phyloP scores from a whole-genome alignment of 2,888 invertebrate species.

The Cerceris rybyensis region DNA sequence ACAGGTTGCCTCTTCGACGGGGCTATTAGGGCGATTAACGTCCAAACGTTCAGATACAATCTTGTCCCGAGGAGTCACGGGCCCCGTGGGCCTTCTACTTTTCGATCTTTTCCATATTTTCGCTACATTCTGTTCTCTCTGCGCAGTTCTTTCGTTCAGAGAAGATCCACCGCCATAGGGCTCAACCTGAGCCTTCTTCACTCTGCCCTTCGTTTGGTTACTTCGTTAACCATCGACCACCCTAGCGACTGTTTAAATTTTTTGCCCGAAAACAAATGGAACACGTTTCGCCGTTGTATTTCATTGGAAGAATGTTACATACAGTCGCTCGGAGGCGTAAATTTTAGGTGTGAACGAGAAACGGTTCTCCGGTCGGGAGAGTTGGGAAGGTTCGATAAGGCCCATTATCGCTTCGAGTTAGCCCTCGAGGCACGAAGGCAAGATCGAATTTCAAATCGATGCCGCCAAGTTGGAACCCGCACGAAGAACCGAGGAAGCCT shows the following conservation, averaged over 20 bases:
- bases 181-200: too few relatives aligned
- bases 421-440: constrained; percentile 44
- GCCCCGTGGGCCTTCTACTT: background rate
- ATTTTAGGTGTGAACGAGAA: background rate
- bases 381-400: constrained; percentile 38
- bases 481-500: constrained; percentile 42
- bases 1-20: constrained; percentile 41
- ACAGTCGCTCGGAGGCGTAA: background rate
- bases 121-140: background rate
- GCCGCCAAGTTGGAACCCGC: constrained; percentile 27
- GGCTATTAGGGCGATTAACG: constrained; percentile 44
- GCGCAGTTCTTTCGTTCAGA: background rate
- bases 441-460: constrained; percentile 64
- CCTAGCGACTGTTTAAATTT: too few relatives aligned
- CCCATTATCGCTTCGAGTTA: constrained; percentile 46
- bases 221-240: too few relatives aligned
- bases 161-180: background rate
- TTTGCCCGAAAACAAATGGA: background rate
- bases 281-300: background rate
- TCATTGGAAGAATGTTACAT: too few relatives aligned
- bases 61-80: constrained; percentile 37
- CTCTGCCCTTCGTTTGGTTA: too few relatives aligned
- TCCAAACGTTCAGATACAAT: constrained; percentile 33
- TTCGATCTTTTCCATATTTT: background rate
- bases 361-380: background rate